Evolutionary conservation across 1,140 invertebrate genomes (phyloP).

Genomic region (Coelopa frigida): DNA sequence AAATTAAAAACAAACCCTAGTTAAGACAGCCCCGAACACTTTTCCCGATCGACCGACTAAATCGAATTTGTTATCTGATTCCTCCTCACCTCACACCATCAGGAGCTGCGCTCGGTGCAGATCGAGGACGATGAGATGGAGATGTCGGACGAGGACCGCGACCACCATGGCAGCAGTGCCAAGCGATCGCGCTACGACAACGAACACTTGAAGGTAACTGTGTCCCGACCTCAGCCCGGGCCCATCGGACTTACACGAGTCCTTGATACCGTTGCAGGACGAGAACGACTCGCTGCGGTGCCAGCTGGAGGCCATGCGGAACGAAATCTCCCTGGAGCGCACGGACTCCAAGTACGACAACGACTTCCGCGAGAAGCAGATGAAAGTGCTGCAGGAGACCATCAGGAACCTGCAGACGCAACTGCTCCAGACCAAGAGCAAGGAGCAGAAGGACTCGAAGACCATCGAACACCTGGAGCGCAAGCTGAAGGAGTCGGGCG

Average conservation of each 20-base stretch:
- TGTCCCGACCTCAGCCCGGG: too few relatives aligned
- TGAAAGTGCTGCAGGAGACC: conserved; percentile 58
- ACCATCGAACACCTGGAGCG: conserved; percentile 53
- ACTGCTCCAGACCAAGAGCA: conserved; percentile 56
- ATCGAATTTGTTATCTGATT: too few relatives aligned
- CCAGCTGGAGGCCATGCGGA: conserved; percentile 90
- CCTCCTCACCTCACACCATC: conserved; percentile 18
- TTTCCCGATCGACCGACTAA: too few relatives aligned
- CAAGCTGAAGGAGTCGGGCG: conserved; percentile 48
- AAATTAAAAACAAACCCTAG: too few relatives aligned
- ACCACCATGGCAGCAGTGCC: conserved; percentile 27
- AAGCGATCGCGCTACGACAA: conserved; percentile 38
- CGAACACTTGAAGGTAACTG: conserved; percentile 33
- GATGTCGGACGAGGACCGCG: conserved; percentile 44
- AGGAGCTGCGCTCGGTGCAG: conserved; percentile 74
- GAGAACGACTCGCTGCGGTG: conserved; percentile 83
- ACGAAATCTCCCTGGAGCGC: conserved; percentile 71
- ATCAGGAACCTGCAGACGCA: conserved; percentile 75
- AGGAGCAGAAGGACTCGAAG: conserved; percentile 55
- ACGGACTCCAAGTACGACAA: conserved; percentile 53
- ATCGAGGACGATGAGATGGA: conserved; percentile 56
- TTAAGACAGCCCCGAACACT: too few relatives aligned
- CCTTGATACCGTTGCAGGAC: conserved; percentile 55
- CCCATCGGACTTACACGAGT: too few relatives aligned
- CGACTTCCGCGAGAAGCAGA: conserved; percentile 45